These are phyloP conservation scores for Tachystola acroxantha DNA, from an alignment of 2,888 invertebrate genomes.

Conservation along the genomic window DNA sequence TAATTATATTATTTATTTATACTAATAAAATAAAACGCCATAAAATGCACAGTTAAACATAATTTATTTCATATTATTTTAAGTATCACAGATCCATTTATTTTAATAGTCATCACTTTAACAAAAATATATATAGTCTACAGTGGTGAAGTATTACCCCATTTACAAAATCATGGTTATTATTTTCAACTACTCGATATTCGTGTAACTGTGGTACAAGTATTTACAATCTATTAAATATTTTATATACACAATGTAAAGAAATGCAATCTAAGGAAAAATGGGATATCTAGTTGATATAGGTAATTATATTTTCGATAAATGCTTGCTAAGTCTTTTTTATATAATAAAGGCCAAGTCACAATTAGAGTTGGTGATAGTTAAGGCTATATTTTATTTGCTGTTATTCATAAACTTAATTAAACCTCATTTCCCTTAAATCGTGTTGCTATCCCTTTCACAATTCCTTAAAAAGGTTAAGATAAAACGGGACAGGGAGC, in stretches of 20 bases:
- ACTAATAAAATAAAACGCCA: conserved; percentile 35
- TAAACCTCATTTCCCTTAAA: too few relatives aligned
- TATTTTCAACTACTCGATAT: conserved; percentile 24
- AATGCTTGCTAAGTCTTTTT: conserved; percentile 36
- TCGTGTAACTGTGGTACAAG: conserved; percentile 40
- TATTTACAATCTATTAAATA: conserved; percentile 62
- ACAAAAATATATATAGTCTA: conserved; percentile 76
- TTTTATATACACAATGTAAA: conserved; percentile 55
- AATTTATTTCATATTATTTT: conserved; percentile 77
- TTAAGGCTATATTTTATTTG: too few relatives aligned
- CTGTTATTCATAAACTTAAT: too few relatives aligned
- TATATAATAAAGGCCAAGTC: too few relatives aligned
- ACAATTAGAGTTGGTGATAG: too few relatives aligned
- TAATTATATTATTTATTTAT: too few relatives aligned
- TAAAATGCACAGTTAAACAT: conserved; percentile 71
- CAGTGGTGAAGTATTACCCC: conserved; percentile 50
- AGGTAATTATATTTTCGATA: conserved; percentile 16
- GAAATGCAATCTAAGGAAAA: conserved; percentile 12
- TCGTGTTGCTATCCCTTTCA: too few relatives aligned
- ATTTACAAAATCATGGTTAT: conserved; percentile 52
- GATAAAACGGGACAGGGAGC: too few relatives aligned
- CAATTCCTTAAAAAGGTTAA: too few relatives aligned
- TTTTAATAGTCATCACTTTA: conserved; percentile 76
- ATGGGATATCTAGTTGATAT: neutral
- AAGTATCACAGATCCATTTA: conserved; percentile 78